phyloP scores from a whole-genome alignment of 2,888 invertebrate genomes.

The Lasioglossum villosulum region DNA sequence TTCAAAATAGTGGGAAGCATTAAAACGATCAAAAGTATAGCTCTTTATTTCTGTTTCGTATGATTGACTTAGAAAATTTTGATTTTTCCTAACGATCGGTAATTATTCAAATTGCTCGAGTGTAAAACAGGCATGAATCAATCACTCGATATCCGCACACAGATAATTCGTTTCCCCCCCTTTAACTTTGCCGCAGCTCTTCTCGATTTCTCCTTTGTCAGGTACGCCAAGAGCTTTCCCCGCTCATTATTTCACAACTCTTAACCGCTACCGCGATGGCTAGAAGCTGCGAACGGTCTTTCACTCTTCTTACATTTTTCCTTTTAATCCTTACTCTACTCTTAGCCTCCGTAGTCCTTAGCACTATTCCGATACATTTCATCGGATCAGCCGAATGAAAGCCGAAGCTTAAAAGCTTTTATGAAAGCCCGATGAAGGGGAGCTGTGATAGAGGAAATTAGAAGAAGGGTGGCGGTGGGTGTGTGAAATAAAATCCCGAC shows the following conservation, averaged over 20 bases:
- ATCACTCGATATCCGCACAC: not conserved
- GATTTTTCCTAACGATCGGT: not conserved
- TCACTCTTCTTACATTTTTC: not conserved
- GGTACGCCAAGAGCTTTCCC: constrained; percentile 22
- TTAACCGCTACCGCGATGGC: constrained; percentile 46
- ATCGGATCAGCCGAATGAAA: constrained; percentile 43
- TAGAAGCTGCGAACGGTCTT: constrained; percentile 6
- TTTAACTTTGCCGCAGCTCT: not conserved
- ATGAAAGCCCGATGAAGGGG: not conserved
- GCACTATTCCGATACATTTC: constrained; percentile 24
- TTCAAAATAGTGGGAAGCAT: not conserved
- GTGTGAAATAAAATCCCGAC: constrained; percentile 35
- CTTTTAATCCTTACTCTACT: constrained; percentile 16
- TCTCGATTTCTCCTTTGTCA: not conserved
- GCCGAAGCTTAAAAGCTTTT: constrained; percentile 42
- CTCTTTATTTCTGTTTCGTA: not conserved
- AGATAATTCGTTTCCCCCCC: not conserved
- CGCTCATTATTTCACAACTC: constrained; percentile 65
- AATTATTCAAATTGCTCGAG: not conserved
- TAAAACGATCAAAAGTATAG: too few species aligned
- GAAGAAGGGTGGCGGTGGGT: not conserved
- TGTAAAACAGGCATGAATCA: not conserved
- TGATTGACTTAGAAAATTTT: not conserved
- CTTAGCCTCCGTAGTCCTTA: not conserved
- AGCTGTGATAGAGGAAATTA: constrained; percentile 23